A percentile compares a stretch with the other conserved stretches of the same genome.
These are phyloP conservation scores for Eugnorisma glareosa DNA, from an alignment of 2,888 invertebrate genomes.

Conservation along the genomic window DNA sequence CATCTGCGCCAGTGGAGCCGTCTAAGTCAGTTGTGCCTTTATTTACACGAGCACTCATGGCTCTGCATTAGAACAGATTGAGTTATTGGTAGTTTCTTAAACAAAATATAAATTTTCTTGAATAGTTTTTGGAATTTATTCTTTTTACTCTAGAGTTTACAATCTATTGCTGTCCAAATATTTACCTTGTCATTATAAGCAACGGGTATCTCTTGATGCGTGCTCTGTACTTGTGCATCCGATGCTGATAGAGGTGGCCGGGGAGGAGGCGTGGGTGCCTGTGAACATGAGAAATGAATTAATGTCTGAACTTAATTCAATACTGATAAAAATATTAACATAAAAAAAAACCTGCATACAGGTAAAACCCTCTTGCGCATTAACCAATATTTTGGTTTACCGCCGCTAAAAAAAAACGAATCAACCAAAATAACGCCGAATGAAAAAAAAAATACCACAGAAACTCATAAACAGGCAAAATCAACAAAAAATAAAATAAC, in stretches of 20 bases:
- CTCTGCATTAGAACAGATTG: too few relatives aligned
- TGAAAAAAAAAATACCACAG: conserved; percentile 12
- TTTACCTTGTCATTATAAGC: conserved; percentile 97
- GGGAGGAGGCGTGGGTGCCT: conserved; percentile 95
- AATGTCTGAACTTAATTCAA: not conserved
- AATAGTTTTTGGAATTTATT: not conserved
- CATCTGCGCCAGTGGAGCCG: not conserved
- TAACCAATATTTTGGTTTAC: not conserved
- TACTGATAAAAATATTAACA: not conserved
- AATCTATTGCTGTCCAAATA: not conserved
- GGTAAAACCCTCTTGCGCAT: not conserved
- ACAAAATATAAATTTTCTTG: not conserved
- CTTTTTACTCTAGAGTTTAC: not conserved
- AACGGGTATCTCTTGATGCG: conserved; percentile 93
- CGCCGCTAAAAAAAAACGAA: not conserved
- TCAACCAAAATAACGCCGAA: not conserved
- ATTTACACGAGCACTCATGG: not conserved
- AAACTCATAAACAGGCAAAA: conserved; percentile 51
- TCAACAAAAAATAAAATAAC: conserved; percentile 50
- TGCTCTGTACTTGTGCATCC: conserved; percentile 85
- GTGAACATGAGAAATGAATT: conserved; percentile 54
- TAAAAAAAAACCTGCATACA: not conserved
- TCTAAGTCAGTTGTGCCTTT: not conserved
- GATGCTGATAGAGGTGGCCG: conserved; percentile 90
- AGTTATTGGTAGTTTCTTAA: too few relatives aligned